Evolutionary conservation across 2,888 invertebrate species (phyloP), one percentile per base, ranked within the genome.

Genomic region (Dioctria rufipes): DNA sequence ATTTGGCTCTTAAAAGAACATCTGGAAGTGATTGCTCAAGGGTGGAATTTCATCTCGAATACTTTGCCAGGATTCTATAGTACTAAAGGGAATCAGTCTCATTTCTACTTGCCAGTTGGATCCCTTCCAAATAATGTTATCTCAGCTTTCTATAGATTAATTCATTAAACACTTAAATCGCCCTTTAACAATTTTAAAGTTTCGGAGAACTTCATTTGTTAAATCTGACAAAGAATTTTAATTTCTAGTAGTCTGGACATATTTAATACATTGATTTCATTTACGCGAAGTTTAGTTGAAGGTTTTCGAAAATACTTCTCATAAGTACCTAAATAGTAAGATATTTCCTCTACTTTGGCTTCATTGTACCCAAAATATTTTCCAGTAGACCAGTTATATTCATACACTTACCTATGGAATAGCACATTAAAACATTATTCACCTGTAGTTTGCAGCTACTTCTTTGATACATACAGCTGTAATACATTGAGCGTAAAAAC

Each of bases 101-200:
- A 82, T 82, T 82, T 82, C 80, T 82, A 82, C 82, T 80, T 80
- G 82, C 82, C 82, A 82, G 80, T 82, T 82, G 82, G 82, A 82
- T 67, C 69, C 73, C 42, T 43, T 80, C 82, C 82, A 82, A 82
- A 78, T 80, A 80, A 61, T 80, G 80, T 82, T 82, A 82, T 82
- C 81, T 81, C 51, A 51, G 46, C 69, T 80, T 80, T 42, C 77
- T 75, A 69, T 69, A 61, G 80, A 81, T 81, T 81, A 81, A 80
- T 81, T 81, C 79, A 81, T 81, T 81, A 81, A 81, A 81, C 79
- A 77, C 81, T 79, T 65, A 63, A 77, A 77, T 77, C 80, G 69
- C 77, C 63, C 77, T 43, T 58, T 58, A 63, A 49, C 77, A 63
- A 63, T 63, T 77, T 77, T 77, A 77, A 77, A 77, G 77, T 63